A percentile compares a stretch with the other conserved stretches of the same genome.
These are phyloP conservation scores for Cyclophora albipunctata DNA, from an alignment of 2,888 invertebrate species.

Conservation along the genomic window DNA sequence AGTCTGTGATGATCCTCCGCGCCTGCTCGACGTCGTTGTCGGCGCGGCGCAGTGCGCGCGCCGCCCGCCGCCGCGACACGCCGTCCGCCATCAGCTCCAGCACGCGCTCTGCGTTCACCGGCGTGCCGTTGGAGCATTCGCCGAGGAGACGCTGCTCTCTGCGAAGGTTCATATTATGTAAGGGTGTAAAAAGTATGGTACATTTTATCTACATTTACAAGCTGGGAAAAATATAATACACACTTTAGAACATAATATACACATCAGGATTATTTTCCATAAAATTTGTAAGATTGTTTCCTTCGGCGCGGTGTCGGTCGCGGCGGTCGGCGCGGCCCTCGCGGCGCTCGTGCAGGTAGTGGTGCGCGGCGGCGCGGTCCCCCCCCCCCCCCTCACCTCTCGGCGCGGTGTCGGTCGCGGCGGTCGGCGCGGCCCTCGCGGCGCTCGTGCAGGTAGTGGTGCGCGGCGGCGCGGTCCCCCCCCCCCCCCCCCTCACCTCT, in stretches of 20 bases:
- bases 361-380: conserved; percentile 78
- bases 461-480: no score
- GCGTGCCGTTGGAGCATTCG: conserved; percentile 75
- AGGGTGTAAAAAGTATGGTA: no score
- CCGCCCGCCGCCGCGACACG: conserved; percentile 74
- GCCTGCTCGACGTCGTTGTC: conserved; percentile 83
- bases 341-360: conserved; percentile 76
- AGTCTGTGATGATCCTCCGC: conserved; percentile 77
- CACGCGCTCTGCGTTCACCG: conserved; percentile 67
- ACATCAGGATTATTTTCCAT: no score
- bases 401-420: conserved; percentile 49
- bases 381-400: no score
- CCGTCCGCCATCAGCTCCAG: conserved; percentile 81
- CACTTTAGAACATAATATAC: no score
- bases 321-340: conserved; percentile 65
- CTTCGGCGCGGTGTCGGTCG: conserved; percentile 17
- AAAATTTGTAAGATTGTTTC: not conserved
- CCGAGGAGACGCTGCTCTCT: conserved; percentile 73
- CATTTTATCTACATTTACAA: no score
- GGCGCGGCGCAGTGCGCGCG: conserved; percentile 77
- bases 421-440: conserved; percentile 43
- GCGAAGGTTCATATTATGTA: not conserved
- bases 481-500: conserved; percentile 10
- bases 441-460: conserved; percentile 80
- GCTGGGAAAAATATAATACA: no score